Evolutionary conservation across 2,797 vertebrate species (phyloP).

Genomic region (Calcarius lapponicus): DNA sequence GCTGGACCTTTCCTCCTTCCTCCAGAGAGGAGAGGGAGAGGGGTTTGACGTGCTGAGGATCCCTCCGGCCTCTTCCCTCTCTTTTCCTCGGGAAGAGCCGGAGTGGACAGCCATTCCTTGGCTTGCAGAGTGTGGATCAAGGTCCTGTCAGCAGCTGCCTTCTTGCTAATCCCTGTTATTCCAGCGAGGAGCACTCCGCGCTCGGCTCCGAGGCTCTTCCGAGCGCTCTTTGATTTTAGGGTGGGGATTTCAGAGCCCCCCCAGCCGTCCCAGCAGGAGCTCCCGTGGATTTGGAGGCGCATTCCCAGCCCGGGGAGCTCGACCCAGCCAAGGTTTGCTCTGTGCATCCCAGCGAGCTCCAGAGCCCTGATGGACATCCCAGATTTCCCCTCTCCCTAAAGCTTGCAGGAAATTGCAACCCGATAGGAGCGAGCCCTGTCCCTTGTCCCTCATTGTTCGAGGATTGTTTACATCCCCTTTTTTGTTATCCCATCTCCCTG

Average conservation of each 20-base stretch:
- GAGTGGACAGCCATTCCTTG: not conserved
- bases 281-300: rapidly evolving
- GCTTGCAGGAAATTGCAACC: conserved; percentile 42
- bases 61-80: not conserved
- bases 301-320: not conserved
- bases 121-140: not conserved
- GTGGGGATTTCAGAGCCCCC: not conserved
- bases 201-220: not conserved
- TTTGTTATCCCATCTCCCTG: conserved; percentile 50
- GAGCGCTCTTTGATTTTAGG: not conserved
- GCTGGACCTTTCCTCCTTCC: not conserved
- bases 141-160: conserved; percentile 47
- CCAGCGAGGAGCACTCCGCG: not conserved
- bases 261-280: not conserved
- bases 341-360: not conserved
- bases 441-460: conserved; percentile 36
- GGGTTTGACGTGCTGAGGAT: not conserved
- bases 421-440: conserved; percentile 8
- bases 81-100: not conserved
- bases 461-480: conserved; percentile 44
- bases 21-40: not conserved
- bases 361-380: conserved; percentile 49
- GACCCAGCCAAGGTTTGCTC: not conserved
- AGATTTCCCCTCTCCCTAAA: conserved; percentile 47
- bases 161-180: conserved; percentile 27